phyloP scores from a whole-genome alignment of 2,113 vertebrate genomes.

The Oreamnos americanus region DNA sequence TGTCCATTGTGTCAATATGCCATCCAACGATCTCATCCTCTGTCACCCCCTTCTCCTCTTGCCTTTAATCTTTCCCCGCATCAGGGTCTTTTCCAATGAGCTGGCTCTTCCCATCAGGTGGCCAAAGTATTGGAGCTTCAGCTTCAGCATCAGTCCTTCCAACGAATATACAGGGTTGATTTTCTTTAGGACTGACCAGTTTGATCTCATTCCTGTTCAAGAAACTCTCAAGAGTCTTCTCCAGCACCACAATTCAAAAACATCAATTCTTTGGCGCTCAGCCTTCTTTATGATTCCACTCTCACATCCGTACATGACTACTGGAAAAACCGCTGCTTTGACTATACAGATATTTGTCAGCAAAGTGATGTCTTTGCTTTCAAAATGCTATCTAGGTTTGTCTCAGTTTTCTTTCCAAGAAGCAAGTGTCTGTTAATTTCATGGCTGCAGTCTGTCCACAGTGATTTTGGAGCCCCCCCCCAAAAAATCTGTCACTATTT shows the following conservation, averaged over 20 bases:
- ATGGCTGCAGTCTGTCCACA: background rate
- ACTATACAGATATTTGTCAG: background rate
- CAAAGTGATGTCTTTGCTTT: background rate
- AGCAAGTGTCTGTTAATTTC: background rate
- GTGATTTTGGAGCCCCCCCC: background rate
- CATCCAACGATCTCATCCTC: background rate
- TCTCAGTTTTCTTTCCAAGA: background rate
- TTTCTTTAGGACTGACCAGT: background rate
- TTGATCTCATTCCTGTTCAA: background rate
- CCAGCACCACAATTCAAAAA: background rate
- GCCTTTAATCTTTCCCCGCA: background rate
- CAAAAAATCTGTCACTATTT: background rate
- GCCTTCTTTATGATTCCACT: background rate
- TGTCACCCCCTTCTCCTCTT: background rate
- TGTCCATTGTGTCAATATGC: background rate
- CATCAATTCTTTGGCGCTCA: background rate
- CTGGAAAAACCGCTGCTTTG: background rate
- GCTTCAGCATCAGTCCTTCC: background rate
- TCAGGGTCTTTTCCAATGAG: background rate
- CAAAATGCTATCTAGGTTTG: background rate
- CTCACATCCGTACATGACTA: background rate
- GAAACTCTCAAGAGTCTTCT: background rate
- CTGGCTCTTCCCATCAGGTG: background rate
- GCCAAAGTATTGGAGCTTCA: background rate
- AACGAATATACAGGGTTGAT: background rate